Evolutionary conservation across 2,113 vertebrate species (phyloP), one percentile per base, ranked within the genome.

Genomic region (Delphinapterus leucas): DNA sequence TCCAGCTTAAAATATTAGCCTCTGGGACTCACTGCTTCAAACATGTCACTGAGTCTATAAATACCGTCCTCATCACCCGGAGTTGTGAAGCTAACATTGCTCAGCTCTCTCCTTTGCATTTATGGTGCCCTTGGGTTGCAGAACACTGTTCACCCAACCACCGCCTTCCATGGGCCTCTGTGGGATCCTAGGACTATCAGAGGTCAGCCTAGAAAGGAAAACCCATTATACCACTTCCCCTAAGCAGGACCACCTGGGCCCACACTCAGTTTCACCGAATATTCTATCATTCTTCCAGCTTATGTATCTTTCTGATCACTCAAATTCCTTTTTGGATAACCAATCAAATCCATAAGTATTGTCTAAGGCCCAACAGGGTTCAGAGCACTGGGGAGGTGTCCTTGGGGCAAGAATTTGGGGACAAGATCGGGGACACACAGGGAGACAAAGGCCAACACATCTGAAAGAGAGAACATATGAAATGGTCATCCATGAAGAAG

Each of bases 41-140:
- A 93, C 83, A 70, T 65, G 84, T 94, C 84, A 76, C 90, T 2
- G 68, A 65, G 90, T 90, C 97, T 92, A 76, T 92, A 96, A 98
- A 97, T 97, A 84, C 63, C 26, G 1, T 63, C 68, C 84, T 96
- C 80, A 61, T 95, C 95, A 97, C 96, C 87, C 84, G 87, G 85
- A 70, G 74, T 36, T 92, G 95, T 92, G 83, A 96, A 93, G 55
- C 44, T 41, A 60, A 63, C 83, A 13, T 76, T 84, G 63, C 73
- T 96, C 44, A 76, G 67, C 67, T 76, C 89, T 81, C 85, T 55
- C 70, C 33, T 97, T 95, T 95, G 77, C 44, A 11, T 84, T 83
- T 76, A 88, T 49, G 90, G 83, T 74, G 80, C 95, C 38, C n/a
- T 81, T 94, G 93, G 68, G 76, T 80, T 67, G 80, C 18, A 77